Conservation (phyloP, 1,140 invertebrate genomes). For the Magallana ariakensis region DNA sequence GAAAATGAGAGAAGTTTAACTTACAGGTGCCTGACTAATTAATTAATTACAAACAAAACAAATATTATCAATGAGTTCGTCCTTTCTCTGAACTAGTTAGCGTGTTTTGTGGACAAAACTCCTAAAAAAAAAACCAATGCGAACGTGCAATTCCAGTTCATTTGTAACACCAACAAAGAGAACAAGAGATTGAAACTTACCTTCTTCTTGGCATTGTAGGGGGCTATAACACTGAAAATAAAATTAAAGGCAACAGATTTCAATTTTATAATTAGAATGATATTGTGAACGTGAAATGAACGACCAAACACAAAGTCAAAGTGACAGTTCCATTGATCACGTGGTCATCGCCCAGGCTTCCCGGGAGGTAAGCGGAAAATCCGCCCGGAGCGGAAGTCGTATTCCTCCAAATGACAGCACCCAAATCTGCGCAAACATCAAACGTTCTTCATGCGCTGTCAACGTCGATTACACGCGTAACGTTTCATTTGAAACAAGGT, state of each 20-base stretch:
- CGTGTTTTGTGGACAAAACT: too few species aligned
- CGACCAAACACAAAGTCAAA: background rate
- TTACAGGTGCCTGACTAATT: too few species aligned
- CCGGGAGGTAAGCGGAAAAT: background rate
- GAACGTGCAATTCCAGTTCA: too few species aligned
- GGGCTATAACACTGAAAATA: background rate
- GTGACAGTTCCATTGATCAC: background rate
- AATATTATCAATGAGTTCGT: too few species aligned
- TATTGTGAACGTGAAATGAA: background rate
- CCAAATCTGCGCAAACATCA: background rate
- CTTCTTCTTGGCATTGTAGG: background rate
- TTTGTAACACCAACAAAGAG: too few species aligned
- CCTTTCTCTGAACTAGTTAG: too few species aligned
- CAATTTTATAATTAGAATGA: background rate
- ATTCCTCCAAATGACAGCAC: background rate
- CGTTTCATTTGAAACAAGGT: background rate
- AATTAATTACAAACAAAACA: too few species aligned
- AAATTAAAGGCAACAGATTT: background rate
- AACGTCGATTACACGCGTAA: background rate
- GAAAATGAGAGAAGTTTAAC: too few species aligned
- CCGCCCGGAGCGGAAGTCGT: background rate
- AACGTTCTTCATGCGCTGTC: background rate
- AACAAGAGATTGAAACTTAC: background rate
- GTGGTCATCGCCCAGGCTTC: background rate
- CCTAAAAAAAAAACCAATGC: too few species aligned